A percentile compares a stretch with the other conserved stretches of the same genome.
Conservation (phyloP, 2,888 invertebrate species). For the Peribatodes rhomboidaria region DNA sequence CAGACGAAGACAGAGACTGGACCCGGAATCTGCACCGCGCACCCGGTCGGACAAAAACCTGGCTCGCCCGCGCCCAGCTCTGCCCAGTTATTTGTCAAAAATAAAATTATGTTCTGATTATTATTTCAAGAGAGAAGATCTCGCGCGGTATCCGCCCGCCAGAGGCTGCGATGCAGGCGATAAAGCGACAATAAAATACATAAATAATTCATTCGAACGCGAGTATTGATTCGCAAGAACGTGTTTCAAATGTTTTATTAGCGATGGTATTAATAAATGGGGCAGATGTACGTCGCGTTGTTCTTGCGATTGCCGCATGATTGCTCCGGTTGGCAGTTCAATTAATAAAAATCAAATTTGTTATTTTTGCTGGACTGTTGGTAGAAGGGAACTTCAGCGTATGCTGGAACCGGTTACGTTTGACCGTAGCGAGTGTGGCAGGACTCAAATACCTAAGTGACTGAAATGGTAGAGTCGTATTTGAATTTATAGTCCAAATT, state of each 20-base stretch:
- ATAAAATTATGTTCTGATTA: constrained; percentile 83
- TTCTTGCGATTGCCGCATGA: constrained; percentile 63
- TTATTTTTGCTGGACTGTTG: constrained; percentile 55
- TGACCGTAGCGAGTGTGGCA: constrained; percentile 13
- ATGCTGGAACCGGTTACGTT: constrained; percentile 13
- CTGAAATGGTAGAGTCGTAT: neutral
- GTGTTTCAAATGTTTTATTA: constrained; percentile 85
- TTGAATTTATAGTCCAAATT: too few relatives aligned
- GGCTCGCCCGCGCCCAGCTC: constrained; percentile 60
- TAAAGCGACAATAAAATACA: constrained; percentile 84
- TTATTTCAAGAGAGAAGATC: constrained; percentile 71
- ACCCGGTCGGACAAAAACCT: constrained; percentile 66
- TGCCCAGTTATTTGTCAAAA: constrained; percentile 84
- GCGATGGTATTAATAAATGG: constrained; percentile 80
- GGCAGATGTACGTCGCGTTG: constrained; percentile 74
- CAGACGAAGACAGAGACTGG: constrained; percentile 52
- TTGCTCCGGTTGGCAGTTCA: constrained; percentile 70
- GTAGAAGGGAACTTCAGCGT: constrained; percentile 21
- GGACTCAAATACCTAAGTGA: neutral
- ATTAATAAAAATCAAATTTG: constrained; percentile 78
- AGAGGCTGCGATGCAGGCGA: constrained; percentile 74
- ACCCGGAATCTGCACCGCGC: constrained; percentile 60
- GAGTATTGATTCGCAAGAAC: constrained; percentile 84
- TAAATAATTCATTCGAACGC: constrained; percentile 82
- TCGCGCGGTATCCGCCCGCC: constrained; percentile 63